These are phyloP conservation scores for Falco biarmicus DNA, from an alignment of 2,797 vertebrate genomes.

Conservation along the genomic window DNA sequence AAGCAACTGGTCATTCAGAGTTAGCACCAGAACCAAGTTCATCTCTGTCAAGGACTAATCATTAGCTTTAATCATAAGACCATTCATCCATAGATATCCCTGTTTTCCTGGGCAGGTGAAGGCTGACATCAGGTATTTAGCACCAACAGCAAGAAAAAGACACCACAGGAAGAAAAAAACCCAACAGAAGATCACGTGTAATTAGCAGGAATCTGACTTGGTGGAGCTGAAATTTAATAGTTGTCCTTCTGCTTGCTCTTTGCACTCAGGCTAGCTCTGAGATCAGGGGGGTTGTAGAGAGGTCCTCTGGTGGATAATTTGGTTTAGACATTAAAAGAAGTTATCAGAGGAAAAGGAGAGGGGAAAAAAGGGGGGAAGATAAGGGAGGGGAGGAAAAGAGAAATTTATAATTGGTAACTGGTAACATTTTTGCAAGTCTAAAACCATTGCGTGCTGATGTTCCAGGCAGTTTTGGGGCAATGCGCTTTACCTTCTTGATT, in stretches of 20 bases:
- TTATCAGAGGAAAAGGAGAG: neutral
- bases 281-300: neutral
- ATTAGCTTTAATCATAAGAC: neutral
- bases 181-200: neutral
- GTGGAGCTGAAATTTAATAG: neutral
- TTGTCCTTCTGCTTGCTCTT: neutral
- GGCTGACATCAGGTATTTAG: neutral
- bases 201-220: neutral
- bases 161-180: neutral
- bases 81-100: neutral
- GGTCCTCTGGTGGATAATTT: neutral
- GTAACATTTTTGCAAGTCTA: neutral
- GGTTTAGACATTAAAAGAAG: neutral
- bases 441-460: fast-evolving
- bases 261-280: neutral
- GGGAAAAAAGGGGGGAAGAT: neutral
- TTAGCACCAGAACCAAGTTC: neutral
- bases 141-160: neutral
- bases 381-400: neutral
- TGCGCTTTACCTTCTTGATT: fast-evolving
- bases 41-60: neutral
- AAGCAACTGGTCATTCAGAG: neutral
- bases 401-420: neutral
- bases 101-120: neutral
- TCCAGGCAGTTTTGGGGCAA: neutral